Conservation (phyloP, 2,888 invertebrate genomes). For the Eupelmus urozonus region DNA sequence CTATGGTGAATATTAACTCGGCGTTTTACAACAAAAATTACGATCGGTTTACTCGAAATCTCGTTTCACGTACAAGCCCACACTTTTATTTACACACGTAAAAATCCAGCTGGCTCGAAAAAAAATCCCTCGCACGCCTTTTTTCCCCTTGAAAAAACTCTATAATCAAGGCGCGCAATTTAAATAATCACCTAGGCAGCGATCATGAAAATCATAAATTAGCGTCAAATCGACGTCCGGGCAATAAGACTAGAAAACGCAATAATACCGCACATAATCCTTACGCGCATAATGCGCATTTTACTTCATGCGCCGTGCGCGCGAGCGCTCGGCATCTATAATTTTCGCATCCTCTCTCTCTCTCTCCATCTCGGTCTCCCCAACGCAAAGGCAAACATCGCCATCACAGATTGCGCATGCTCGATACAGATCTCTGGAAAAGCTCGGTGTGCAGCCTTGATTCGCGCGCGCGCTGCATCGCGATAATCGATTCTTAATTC, state of each 20-base stretch:
- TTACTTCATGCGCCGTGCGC: not conserved
- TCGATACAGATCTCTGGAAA: not conserved
- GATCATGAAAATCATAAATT: slow-evolving; percentile 30
- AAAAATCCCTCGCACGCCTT: slow-evolving; percentile 6
- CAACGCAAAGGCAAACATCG: slow-evolving; percentile 12
- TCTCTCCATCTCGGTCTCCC: no score
- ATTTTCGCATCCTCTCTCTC: not conserved
- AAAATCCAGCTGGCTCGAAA: not conserved
- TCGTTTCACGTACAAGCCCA: no score
- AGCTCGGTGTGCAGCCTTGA: not conserved
- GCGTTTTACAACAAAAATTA: not conserved
- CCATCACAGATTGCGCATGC: not conserved
- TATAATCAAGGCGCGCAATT: slow-evolving; percentile 33
- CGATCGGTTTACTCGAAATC: not conserved
- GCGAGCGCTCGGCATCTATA: not conserved
- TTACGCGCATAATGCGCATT: not conserved
- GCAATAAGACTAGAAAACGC: slow-evolving; percentile 37
- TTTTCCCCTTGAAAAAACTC: no score
- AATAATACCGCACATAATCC: slow-evolving; percentile 11
- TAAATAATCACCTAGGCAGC: slow-evolving; percentile 29
- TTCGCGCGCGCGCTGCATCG: not conserved
- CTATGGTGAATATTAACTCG: not conserved
- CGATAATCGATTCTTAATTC: slow-evolving; percentile 38
- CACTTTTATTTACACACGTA: no score
- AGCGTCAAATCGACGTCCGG: slow-evolving; percentile 16